Evolutionary conservation across 2,113 vertebrate genomes (phyloP), one percentile per base, ranked within the genome.

Genomic region (Pseudorectes ferrugineus): DNA sequence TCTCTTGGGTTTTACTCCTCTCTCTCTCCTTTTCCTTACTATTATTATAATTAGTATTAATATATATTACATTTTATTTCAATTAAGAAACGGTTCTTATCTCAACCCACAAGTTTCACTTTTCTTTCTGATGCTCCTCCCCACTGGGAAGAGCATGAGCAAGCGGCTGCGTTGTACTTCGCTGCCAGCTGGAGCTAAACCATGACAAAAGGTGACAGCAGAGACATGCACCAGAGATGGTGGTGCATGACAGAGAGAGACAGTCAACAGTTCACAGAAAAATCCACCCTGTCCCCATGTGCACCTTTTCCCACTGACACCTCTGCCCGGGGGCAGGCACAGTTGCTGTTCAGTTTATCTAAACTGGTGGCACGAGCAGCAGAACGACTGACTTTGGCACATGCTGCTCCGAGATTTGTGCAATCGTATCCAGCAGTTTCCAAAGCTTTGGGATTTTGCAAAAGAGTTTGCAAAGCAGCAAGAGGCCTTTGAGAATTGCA

Each of bases 321-420:
- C 88, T 83, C 10, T 78, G 62, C 49, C 90, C 57, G 59, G 66
- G 18, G 80, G 73, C 93, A 67, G 76, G 61, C 72, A 74, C 61
- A 21, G 61, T 4, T 29, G 70, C 74, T 85, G 58, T 74, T 61
- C 26, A 15, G 16, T 67, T 81, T 85, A 82, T 71, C 66, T 43
- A 33, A 93, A 59, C 95, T 81, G 48, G 84, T 43, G 71, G 67
- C 90, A 68, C 92, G 62, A 55, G 63, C 75, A 93, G 88, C 88
- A 79, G 85, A 85, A 52, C 3, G 0, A 72, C 49, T 77, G 6
- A 15, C 52, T 75, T 36, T 2, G 51, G 63, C 57, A 75, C 80
- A 33, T 2, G 36, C 66, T 11, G 8, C 48, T 85, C 81, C 1
- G 2, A 26, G 38, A 36, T 62, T 75, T 79, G 67, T 85, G 84